Conservation (phyloP, 2,113 vertebrate genomes). For the Sinosuthora webbiana region DNA sequence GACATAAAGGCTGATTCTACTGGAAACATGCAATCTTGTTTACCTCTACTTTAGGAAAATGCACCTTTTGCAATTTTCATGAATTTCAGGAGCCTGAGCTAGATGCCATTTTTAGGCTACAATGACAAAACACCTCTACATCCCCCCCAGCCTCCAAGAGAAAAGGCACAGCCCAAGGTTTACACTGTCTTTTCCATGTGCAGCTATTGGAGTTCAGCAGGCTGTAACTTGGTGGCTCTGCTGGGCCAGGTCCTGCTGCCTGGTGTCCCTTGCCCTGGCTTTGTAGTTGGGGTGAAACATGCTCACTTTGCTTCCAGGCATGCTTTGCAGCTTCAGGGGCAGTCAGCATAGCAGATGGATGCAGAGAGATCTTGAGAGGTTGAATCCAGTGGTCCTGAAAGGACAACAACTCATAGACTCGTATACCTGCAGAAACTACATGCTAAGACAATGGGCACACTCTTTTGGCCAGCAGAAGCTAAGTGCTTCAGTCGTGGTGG, state of each 20-base stretch:
- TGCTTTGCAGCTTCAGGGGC: conserved; percentile 79
- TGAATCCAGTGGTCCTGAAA: conserved; percentile 59
- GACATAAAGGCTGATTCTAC: not conserved
- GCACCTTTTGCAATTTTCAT: not conserved
- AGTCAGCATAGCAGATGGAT: conserved; percentile 84
- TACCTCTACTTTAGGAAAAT: not conserved
- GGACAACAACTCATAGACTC: not conserved
- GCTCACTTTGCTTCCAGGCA: conserved; percentile 78
- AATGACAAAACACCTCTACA: not conserved
- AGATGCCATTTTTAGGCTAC: not conserved
- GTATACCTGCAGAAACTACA: not conserved
- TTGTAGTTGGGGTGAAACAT: not conserved
- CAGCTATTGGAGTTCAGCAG: not conserved
- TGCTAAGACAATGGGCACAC: not conserved
- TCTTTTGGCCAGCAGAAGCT: not conserved
- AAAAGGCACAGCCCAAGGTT: not conserved
- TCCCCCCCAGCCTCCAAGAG: fast-evolving
- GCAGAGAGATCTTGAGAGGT: conserved; percentile 78
- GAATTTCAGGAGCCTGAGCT: not conserved
- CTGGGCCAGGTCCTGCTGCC: not conserved
- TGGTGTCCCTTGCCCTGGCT: not conserved
- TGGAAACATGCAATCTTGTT: not conserved
- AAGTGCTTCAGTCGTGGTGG: not conserved
- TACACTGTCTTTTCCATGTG: not conserved
- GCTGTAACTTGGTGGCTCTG: not conserved